A percentile compares a stretch with the other conserved stretches of the same genome.
Conservation (phyloP, 2,113 vertebrate genomes). For the Grantiella picta region DNA sequence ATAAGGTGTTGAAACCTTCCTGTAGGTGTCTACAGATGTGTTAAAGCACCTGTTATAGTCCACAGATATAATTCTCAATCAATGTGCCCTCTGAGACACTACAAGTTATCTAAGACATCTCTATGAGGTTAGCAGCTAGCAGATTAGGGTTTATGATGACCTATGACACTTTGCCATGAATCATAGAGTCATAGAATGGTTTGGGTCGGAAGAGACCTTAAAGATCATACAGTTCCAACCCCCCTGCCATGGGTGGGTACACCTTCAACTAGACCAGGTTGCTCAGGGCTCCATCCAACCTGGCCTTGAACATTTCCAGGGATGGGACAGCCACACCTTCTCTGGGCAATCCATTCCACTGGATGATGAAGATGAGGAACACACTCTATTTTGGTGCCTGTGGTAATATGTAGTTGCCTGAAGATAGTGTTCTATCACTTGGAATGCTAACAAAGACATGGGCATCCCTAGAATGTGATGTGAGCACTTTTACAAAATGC, state of each 20-base stretch:
- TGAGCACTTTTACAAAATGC: not conserved
- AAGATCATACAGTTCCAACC: not conserved
- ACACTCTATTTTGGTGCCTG: not conserved
- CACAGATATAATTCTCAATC: not conserved
- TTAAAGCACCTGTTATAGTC: not conserved
- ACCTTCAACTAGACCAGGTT: not conserved
- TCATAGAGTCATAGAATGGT: not conserved
- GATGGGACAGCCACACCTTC: not conserved
- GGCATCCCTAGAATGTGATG: not conserved
- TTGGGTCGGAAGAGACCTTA: not conserved
- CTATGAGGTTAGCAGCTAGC: fast-evolving
- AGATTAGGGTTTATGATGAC: not conserved
- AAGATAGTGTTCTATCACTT: not conserved
- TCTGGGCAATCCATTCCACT: too few relatives aligned
- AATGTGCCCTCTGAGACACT: not conserved
- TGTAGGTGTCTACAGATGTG: not conserved
- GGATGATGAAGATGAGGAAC: not conserved
- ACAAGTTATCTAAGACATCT: not conserved
- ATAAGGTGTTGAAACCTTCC: not conserved
- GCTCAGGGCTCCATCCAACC: not conserved
- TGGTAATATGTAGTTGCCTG: not conserved
- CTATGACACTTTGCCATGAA: not conserved
- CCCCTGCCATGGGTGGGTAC: too few relatives aligned
- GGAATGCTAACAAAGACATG: not conserved
- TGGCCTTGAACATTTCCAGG: not conserved